Conservation (phyloP, 2,797 vertebrate species). For the Propithecus perrieri region DNA sequence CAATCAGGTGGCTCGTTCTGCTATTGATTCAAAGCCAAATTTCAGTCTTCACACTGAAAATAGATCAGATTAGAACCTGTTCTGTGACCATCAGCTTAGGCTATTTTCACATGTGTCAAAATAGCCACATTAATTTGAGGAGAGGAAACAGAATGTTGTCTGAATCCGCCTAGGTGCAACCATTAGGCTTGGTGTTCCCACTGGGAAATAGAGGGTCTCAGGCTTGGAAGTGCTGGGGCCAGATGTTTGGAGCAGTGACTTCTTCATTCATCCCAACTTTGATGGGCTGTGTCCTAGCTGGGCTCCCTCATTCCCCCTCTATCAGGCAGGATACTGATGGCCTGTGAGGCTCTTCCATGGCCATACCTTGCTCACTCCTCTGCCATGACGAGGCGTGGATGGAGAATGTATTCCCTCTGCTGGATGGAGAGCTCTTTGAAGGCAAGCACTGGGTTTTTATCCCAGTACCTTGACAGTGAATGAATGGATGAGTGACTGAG, state of each 20-base stretch:
- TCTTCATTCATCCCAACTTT: background rate
- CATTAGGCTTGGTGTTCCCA: background rate
- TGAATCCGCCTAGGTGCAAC: background rate
- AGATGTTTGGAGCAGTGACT: background rate
- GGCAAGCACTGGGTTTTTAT: background rate
- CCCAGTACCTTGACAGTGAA: background rate
- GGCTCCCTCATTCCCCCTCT: background rate
- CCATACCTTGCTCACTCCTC: background rate
- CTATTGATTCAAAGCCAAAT: background rate
- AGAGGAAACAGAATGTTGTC: background rate
- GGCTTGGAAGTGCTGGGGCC: background rate
- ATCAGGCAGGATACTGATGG: rapidly evolving
- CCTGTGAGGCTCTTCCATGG: background rate
- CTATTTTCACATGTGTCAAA: background rate
- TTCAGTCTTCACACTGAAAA: background rate
- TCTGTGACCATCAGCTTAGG: background rate
- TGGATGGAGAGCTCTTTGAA: background rate
- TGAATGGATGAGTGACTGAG: background rate
- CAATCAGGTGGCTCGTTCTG: background rate
- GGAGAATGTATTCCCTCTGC: background rate
- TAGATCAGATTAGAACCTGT: background rate
- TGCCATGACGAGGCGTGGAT: background rate
- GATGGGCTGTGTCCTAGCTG: background rate
- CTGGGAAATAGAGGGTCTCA: background rate
- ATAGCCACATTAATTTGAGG: background rate